Evolutionary conservation across 23 tunicate genomes (phyloP).

Genomic region (Trididemnum nubilum): DNA sequence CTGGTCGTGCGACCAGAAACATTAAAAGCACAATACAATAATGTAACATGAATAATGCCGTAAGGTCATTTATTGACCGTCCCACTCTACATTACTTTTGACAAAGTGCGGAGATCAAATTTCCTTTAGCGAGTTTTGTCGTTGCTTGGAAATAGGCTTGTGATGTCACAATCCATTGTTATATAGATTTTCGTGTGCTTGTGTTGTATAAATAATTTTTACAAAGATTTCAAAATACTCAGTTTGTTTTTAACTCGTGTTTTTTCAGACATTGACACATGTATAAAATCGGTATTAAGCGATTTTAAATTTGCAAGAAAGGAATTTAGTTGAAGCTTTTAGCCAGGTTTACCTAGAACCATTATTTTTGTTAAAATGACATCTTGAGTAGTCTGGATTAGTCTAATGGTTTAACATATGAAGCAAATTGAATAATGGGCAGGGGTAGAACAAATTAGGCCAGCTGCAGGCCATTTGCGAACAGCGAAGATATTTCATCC

Average conservation of each 20-base stretch:
- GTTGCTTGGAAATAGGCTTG: background rate
- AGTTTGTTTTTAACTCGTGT: slow-evolving; percentile 12
- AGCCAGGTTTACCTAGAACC: no score
- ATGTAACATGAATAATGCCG: background rate
- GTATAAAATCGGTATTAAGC: background rate
- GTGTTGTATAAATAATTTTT: slow-evolving; percentile 34
- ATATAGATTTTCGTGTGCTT: background rate
- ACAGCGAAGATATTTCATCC: no score
- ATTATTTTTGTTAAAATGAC: no score
- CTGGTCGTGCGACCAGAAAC: no score
- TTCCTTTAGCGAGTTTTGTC: background rate
- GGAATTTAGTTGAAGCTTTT: no score
- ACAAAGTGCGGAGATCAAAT: background rate
- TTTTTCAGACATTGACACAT: background rate
- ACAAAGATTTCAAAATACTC: slow-evolving; percentile 27
- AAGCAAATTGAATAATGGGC: no score
- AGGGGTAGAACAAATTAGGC: no score
- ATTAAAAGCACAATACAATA: no score
- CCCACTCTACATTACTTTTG: background rate
- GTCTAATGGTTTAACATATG: no score
- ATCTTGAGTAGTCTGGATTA: no score
- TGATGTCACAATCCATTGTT: background rate
- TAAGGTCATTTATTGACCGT: slow-evolving; percentile 9
- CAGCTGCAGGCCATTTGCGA: no score
- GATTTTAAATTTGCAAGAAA: no score